These are phyloP conservation scores for Hartigia nigra DNA, from an alignment of 2,888 invertebrate species.

Conservation along the genomic window DNA sequence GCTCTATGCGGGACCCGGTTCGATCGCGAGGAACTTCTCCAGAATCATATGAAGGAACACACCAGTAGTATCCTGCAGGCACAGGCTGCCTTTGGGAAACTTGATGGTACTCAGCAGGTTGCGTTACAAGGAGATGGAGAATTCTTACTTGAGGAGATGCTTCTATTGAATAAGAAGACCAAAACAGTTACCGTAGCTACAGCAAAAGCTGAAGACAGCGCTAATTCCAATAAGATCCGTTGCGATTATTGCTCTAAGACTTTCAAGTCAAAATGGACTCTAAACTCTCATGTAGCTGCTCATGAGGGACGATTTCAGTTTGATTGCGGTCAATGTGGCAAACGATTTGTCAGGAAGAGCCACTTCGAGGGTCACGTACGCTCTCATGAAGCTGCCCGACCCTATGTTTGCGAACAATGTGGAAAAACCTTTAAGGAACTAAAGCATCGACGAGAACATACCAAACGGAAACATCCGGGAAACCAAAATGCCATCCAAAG, in stretches of 20 bases:
- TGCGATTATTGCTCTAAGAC: slow-evolving; percentile 63
- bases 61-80: slow-evolving; percentile 41
- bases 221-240: slow-evolving; percentile 45
- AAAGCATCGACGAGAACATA: slow-evolving; percentile 62
- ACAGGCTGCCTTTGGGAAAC: slow-evolving; percentile 18
- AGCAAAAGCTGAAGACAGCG: not conserved
- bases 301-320: slow-evolving; percentile 64
- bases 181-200: not conserved
- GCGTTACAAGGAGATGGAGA: slow-evolving; percentile 26
- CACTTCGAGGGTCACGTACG: slow-evolving; percentile 64
- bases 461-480: slow-evolving; percentile 58
- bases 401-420: slow-evolving; percentile 62
- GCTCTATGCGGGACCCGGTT: slow-evolving; percentile 41
- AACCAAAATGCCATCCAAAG: slow-evolving; percentile 58
- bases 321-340: slow-evolving; percentile 62
- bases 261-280: slow-evolving; percentile 63
- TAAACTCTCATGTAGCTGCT: slow-evolving; percentile 62
- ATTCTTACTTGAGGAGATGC: slow-evolving; percentile 59
- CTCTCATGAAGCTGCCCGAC: slow-evolving; percentile 61
- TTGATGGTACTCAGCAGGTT: not conserved
- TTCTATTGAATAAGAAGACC: slow-evolving; percentile 49
- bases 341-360: slow-evolving; percentile 63
- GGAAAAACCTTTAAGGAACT: slow-evolving; percentile 62
- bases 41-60: slow-evolving; percentile 53
- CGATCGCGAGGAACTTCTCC: slow-evolving; percentile 37